A percentile compares a stretch with the other conserved stretches of the same genome.
These are phyloP conservation scores for Trididemnum nubilum DNA, from an alignment of 23 tunicate genomes.

Conservation along the genomic window DNA sequence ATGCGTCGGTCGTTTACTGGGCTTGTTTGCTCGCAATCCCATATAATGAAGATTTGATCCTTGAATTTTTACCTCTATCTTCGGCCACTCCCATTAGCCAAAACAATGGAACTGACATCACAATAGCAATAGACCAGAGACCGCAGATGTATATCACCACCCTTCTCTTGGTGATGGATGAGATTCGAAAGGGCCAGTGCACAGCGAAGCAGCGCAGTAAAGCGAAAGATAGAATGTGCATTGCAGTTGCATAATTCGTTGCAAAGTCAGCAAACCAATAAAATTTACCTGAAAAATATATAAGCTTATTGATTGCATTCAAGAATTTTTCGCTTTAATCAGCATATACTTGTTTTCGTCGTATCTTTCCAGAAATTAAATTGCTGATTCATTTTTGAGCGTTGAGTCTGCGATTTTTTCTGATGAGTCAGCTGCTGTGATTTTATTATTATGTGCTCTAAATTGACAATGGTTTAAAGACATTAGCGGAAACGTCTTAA, in stretches of 20 bases:
- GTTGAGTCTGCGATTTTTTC: no score
- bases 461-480: no score
- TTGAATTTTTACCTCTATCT: neutral
- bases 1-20: no score
- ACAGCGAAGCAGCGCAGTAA: conserved; percentile 51
- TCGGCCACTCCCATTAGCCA: conserved; percentile 36
- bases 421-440: no score
- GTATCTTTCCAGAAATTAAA: no score
- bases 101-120: conserved; percentile 30
- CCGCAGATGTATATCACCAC: conserved; percentile 29
- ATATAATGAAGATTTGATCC: no score
- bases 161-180: conserved; percentile 14
- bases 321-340: no score
- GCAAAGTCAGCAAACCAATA: conserved; percentile 75
- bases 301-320: neutral
- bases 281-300: conserved; percentile 57
- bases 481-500: no score
- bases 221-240: conserved; percentile 74
- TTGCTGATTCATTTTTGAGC: no score
- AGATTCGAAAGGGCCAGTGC: conserved; percentile 40
- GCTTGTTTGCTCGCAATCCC: no score
- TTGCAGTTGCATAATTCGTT: conserved; percentile 69
- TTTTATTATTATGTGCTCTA: no score
- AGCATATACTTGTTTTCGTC: no score
- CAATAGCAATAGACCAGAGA: conserved; percentile 44